These are phyloP conservation scores for Etheostoma cragini DNA, from an alignment of 2,113 vertebrate genomes.

Conservation along the genomic window DNA sequence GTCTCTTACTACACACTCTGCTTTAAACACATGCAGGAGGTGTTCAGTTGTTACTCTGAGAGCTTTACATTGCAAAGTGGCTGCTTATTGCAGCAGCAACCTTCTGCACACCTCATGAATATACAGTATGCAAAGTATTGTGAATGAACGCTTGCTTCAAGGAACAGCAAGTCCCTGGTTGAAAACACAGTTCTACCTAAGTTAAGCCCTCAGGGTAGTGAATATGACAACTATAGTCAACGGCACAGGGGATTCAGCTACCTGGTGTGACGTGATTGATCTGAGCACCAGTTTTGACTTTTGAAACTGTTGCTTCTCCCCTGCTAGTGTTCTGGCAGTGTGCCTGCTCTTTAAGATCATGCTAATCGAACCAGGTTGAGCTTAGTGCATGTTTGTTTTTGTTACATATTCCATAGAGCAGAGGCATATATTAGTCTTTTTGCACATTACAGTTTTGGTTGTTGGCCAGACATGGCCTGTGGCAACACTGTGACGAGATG, in stretches of 20 bases:
- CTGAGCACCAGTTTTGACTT: conserved; percentile 36
- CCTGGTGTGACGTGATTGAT: conserved; percentile 35
- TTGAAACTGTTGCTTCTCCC: neutral
- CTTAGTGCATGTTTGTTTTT: neutral
- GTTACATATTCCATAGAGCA: neutral
- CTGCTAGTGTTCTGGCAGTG: neutral
- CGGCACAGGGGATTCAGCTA: conserved; percentile 35
- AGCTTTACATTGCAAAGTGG: conserved; percentile 49
- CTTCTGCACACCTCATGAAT: conserved; percentile 38
- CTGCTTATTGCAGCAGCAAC: conserved; percentile 7
- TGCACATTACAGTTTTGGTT: conserved; percentile 3
- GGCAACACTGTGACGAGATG: neutral
- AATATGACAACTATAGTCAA: conserved; percentile 54
- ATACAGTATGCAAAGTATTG: conserved; percentile 25
- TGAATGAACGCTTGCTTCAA: conserved; percentile 35
- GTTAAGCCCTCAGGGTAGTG: conserved; percentile 29
- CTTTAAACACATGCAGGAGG: conserved; percentile 18
- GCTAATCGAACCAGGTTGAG: conserved; percentile 22
- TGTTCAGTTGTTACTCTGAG: conserved; percentile 10
- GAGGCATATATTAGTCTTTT: neutral
- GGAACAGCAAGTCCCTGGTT: conserved; percentile 19
- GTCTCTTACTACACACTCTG: neutral
- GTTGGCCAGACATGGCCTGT: conserved; percentile 3
- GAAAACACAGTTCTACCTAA: conserved; percentile 55
- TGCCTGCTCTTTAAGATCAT: conserved; percentile 5